Percentiles rank a stretch among this genome's conserved stretches.
These are phyloP conservation scores for Eumeta japonica DNA, from an alignment of 1,140 invertebrate genomes.

Conservation along the genomic window DNA sequence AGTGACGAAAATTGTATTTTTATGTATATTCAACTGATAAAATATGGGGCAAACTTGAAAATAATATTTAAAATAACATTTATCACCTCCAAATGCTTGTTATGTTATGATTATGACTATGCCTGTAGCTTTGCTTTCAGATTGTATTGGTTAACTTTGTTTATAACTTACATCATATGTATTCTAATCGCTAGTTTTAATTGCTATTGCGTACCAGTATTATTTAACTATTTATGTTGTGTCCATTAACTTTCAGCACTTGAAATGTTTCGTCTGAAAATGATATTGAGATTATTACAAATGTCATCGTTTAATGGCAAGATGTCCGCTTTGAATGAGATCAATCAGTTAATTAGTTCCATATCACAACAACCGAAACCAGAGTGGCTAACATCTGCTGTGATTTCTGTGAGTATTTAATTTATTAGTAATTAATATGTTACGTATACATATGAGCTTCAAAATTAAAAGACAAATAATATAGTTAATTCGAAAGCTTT, in stretches of 20 bases:
- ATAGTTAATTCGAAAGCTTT: too few species aligned
- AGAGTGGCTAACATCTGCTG: constrained; percentile 90
- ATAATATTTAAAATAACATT: too few species aligned
- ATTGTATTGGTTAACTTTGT: too few species aligned
- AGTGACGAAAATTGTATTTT: too few species aligned
- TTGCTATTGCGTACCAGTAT: background rate
- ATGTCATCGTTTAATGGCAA: constrained; percentile 98
- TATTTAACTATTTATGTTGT: constrained; percentile 3
- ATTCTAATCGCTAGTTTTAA: too few species aligned
- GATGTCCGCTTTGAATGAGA: constrained; percentile 98
- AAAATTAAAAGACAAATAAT: too few species aligned
- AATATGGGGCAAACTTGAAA: too few species aligned
- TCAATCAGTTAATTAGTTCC: constrained; percentile 94
- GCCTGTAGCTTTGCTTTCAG: too few species aligned
- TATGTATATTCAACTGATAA: too few species aligned
- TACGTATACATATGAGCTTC: background rate
- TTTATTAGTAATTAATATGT: background rate
- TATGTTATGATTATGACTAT: too few species aligned
- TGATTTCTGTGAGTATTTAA: constrained; percentile 80
- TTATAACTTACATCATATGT: too few species aligned
- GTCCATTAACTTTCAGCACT: constrained; percentile 66
- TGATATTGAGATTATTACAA: constrained; percentile 92
- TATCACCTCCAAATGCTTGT: too few species aligned
- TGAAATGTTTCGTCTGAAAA: constrained; percentile 94
- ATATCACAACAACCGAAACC: constrained; percentile 90